Base-by-base conservation (phyloP, 2,888 invertebrate species). In the Pseudococcus longispinus region DNA sequence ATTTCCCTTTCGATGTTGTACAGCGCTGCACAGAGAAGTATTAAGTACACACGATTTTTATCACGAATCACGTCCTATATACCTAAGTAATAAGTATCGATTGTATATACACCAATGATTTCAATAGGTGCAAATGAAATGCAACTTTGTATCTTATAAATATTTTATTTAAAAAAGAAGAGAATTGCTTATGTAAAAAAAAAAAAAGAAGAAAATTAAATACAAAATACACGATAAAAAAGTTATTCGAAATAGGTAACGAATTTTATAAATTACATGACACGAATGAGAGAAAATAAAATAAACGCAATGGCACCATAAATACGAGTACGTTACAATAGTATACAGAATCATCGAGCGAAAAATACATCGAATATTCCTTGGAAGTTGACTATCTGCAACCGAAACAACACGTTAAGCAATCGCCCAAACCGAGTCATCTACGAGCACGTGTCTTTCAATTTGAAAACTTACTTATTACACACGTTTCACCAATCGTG, bases 101-200 rank as follows among this genome's bases (percentile, higher is more conserved):
- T 70, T 70, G 70, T 70, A 70, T 60, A 60, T 55, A 20, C 3
- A 5, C 23, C 18, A 70, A 9, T 32, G 29, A 11, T 46, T 13
- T 3, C 18, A 15, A 29, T 70, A 26, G 70, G 77, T 42, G 26
- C 13, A 42, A 37, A 80, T 80, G 74, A 80, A 80, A 9, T 80
- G 77, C 20, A 42, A 42, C 60, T 60, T 23, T 9, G 37, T 77
- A 77, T 26, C 37, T 80, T 42, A 42, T 60, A 23, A 80, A 80
- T 80, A 80, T 80, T 80, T 80, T 80, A 80, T 80, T n/a, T 80
- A 42, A 42, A 80, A 80, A 80, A 80, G n/a, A 80, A 80, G n/a
- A 37, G 37, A 42, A 42, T 80, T 29, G 15, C 77, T 26, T 80
- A 80, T n/a, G 37, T 80, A 80, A 20, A 80, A 70, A 42, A 13